Percentiles rank a stretch among this genome's conserved stretches.
These are phyloP conservation scores for Brachionus manjavacas DNA, from an alignment of 1,140 invertebrate species.

Conservation along the genomic window DNA sequence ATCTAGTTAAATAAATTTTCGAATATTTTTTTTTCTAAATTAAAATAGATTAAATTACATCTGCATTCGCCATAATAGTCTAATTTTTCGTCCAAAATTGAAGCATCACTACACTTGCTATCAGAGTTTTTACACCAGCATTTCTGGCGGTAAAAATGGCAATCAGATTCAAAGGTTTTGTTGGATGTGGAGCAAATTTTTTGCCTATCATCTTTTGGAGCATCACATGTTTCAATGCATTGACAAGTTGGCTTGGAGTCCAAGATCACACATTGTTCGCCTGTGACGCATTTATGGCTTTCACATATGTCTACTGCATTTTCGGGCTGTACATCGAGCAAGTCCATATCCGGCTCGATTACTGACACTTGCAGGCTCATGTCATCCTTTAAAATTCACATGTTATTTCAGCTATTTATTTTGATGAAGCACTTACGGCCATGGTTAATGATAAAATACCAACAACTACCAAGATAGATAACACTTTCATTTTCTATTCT, in stretches of 20 bases:
- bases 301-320: not conserved
- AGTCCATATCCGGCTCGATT: not conserved
- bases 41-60: not conserved
- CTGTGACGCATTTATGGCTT: not conserved
- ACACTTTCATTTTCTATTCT: not conserved
- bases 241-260: not conserved
- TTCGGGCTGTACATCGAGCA: not conserved
- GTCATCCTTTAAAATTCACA: constrained; percentile 1
- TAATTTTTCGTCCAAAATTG: not conserved
- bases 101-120: not conserved
- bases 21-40: not conserved
- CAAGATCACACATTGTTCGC: not conserved
- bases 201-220: constrained; percentile 33
- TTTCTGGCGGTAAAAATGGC: constrained; percentile 11
- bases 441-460: not conserved
- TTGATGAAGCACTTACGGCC: not conserved
- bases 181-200: constrained; percentile 18
- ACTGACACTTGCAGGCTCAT: constrained; percentile 22
- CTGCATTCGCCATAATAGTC: constrained; percentile 38
- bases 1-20: not conserved
- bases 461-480: not conserved
- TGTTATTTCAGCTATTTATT: not conserved
- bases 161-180: constrained; percentile 16
- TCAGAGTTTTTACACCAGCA: constrained; percentile 26
- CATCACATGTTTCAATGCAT: constrained; percentile 27